Evolutionary conservation across 2,113 vertebrate genomes (phyloP).

Genomic region (Seriola dumerili): DNA sequence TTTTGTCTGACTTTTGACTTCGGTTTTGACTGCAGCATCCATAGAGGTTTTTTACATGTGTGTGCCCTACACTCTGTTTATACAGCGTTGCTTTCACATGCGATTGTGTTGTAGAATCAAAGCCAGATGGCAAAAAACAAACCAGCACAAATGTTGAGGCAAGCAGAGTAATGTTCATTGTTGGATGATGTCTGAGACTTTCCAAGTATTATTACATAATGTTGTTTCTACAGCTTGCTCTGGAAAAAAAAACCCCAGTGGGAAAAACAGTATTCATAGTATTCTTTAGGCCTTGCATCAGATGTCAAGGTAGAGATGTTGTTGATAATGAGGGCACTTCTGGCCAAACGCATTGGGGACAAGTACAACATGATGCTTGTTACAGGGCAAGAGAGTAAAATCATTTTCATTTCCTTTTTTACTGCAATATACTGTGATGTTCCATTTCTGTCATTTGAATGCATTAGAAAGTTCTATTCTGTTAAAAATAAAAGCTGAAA

Average conservation of each 20-base stretch:
- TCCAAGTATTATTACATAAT: conserved; percentile 15
- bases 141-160: conserved; percentile 37
- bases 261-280: conserved; percentile 13
- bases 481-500: conserved; percentile 1
- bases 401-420: neutral
- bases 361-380: neutral
- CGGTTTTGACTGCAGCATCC: no score
- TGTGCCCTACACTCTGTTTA: neutral
- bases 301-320: neutral
- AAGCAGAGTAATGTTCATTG: conserved; percentile 24
- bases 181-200: conserved; percentile 17
- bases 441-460: neutral
- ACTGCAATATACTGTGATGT: neutral
- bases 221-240: conserved; percentile 6
- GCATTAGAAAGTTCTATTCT: neutral
- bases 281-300: conserved; percentile 12
- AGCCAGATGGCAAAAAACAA: conserved; percentile 53
- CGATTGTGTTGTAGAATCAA: conserved; percentile 35
- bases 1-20: no score
- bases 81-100: neutral
- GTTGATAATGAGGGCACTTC: conserved; percentile 18
- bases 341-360: neutral
- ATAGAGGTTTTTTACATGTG: no score
- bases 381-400: neutral
- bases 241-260: neutral